These are phyloP conservation scores for Oreortyx pictus DNA, from an alignment of 2,797 vertebrate species.

Conservation along the genomic window DNA sequence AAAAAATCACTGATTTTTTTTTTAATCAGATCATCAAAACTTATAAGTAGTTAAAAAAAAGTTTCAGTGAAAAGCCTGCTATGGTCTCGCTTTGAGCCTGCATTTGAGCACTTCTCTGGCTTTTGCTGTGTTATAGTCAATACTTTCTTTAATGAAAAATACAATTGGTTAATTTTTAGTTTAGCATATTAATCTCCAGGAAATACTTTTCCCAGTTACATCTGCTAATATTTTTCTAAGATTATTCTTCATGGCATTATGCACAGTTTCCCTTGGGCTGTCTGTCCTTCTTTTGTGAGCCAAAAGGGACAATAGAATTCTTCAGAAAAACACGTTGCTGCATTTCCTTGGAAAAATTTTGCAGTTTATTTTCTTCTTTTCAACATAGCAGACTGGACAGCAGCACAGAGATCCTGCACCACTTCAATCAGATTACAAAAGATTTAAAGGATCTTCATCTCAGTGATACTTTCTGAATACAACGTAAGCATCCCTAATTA, in stretches of 20 bases:
- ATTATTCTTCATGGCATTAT: background rate
- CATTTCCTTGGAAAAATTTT: background rate
- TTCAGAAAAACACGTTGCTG: background rate
- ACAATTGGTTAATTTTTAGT: background rate
- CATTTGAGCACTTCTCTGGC: background rate
- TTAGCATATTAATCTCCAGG: background rate
- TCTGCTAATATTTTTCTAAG: constrained; percentile 7
- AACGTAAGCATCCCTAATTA: background rate
- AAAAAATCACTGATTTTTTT: too few species aligned
- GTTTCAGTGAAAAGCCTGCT: background rate
- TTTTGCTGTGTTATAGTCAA: background rate
- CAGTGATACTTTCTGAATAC: background rate
- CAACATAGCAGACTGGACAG: background rate
- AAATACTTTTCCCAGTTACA: background rate
- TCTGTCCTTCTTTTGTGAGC: background rate
- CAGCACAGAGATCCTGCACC: background rate
- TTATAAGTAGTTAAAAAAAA: background rate
- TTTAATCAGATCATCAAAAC: background rate
- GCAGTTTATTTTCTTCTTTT: background rate
- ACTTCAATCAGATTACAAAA: background rate
- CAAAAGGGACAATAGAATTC: background rate
- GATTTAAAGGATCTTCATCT: background rate
- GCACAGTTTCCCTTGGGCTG: background rate
- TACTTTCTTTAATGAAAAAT: background rate
- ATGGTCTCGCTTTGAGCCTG: background rate